A percentile compares a stretch with the other conserved stretches of the same genome.
Evolutionary conservation across 1,140 invertebrate genomes (phyloP).

Genomic region (Drosophila nebulosa): DNA sequence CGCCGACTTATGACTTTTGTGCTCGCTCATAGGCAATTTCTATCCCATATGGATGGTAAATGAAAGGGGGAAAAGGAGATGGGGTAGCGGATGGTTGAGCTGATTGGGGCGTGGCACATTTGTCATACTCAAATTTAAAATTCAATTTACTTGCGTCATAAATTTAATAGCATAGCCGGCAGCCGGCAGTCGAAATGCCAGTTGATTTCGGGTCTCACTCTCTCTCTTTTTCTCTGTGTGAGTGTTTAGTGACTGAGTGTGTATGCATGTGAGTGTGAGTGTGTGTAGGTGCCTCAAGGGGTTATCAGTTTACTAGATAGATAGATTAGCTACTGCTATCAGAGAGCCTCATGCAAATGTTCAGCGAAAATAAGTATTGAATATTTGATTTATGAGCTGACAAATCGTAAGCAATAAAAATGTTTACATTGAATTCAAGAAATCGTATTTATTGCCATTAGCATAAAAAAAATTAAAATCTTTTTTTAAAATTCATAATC

Average conservation of each 20-base stretch:
- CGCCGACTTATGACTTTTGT: slow-evolving; percentile 71
- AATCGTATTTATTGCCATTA: background rate
- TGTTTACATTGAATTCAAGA: background rate
- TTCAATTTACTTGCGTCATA: slow-evolving; percentile 79
- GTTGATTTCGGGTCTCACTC: slow-evolving; percentile 50
- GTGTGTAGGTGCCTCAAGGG: background rate
- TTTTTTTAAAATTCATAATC: too few relatives aligned
- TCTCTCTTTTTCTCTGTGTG: slow-evolving; percentile 1
- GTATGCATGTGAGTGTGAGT: background rate
- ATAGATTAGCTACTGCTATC: background rate
- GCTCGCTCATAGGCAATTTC: slow-evolving; percentile 68
- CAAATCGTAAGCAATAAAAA: background rate
- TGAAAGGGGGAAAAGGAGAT: background rate
- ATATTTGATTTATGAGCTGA: background rate
- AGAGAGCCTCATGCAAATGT: background rate
- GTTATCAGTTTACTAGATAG: background rate
- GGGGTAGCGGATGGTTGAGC: background rate
- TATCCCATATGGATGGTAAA: slow-evolving; percentile 20
- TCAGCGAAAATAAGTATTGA: background rate
- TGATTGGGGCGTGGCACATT: slow-evolving; percentile 53
- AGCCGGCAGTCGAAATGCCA: slow-evolving; percentile 29
- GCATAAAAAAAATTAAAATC: too few relatives aligned
- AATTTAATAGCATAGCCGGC: slow-evolving; percentile 68
- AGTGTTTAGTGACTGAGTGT: background rate
- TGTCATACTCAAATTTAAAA: slow-evolving; percentile 80